Evolutionary conservation across 2,888 invertebrate genomes (phyloP), one percentile per base, ranked within the genome.

Genomic region (Hydrotaea diabolus): DNA sequence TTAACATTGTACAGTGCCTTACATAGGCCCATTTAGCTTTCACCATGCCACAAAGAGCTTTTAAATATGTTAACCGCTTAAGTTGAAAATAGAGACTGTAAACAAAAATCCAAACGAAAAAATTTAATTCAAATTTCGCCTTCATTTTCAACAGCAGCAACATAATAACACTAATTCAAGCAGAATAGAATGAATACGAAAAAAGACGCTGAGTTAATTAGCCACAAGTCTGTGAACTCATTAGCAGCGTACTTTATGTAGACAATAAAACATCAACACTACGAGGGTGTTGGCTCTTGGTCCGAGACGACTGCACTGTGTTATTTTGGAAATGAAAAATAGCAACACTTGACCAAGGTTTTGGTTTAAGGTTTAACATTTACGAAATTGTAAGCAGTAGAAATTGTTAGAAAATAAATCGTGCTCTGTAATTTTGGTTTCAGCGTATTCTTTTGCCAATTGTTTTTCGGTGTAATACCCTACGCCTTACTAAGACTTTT

Each of bases 21-120:
- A n/a, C n/a, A n/a, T n/a, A n/a, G n/a, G n/a, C n/a, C n/a, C n/a
- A n/a, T n/a, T n/a, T n/a, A 31, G 31, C 31, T 31, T 31, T 31
- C 7, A 31, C 31, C 31, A n/a, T n/a, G n/a, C 1, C 49, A 49
- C n/a, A 15, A n/a, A 49, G n/a, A 49, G 49, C 49, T 49, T 49
- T 49, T 49, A n/a, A 49, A n/a, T 5, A 62, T 71, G 49, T 62
- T 75, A 75, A 80, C 80, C 80, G 80, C 36, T 75, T 39, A 11
- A 11, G 39, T 39, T 39, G 39, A 39, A 39, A 39, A 39, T n/a
- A 13, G 39, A n/a, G n/a, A n/a, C n/a, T n/a, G n/a, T n/a, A n/a
- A n/a, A 4, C 49, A 49, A 49, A 3, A 43, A 1, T 49, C n/a
- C n/a, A 4, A 49, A 49, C 2, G n/a, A 1, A 15, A n/a, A 49